Evolutionary conservation across 2,888 invertebrate species (phyloP).

Genomic region (Amphipoea lucens): DNA sequence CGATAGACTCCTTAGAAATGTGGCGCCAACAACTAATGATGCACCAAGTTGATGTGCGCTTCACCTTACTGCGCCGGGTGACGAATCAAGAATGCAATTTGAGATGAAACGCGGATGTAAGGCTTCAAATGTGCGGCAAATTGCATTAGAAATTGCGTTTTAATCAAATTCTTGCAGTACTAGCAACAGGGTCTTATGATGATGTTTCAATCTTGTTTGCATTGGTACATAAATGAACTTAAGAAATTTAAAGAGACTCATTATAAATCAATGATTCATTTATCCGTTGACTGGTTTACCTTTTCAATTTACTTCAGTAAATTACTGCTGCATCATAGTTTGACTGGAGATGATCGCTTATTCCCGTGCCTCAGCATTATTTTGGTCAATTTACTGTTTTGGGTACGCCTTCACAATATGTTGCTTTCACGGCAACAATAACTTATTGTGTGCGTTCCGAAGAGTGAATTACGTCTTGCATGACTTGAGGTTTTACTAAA

Average conservation of each 20-base stretch:
- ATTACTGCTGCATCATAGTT: constrained; percentile 35
- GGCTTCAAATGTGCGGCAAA: constrained; percentile 57
- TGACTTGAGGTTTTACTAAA: constrained; percentile 59
- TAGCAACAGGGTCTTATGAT: background rate
- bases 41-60: constrained; percentile 55
- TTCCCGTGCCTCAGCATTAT: constrained; percentile 49
- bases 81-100: constrained; percentile 70
- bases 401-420: constrained; percentile 48
- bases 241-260: constrained; percentile 16
- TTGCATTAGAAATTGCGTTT: constrained; percentile 53
- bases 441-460: constrained; percentile 56
- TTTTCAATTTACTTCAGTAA: constrained; percentile 37
- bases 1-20: constrained; percentile 68
- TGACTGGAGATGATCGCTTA: constrained; percentile 41
- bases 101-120: constrained; percentile 46
- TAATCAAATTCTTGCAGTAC: constrained; percentile 40
- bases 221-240: constrained; percentile 11
- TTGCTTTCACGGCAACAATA: constrained; percentile 53
- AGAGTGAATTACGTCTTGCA: constrained; percentile 53
- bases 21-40: constrained; percentile 71
- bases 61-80: constrained; percentile 59
- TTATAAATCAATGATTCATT: constrained; percentile 18
- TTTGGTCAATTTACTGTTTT: constrained; percentile 49
- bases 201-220: constrained; percentile 35
- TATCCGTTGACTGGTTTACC: constrained; percentile 14